Conservation (phyloP, 2,888 invertebrate genomes). For the Beris morrisii region DNA sequence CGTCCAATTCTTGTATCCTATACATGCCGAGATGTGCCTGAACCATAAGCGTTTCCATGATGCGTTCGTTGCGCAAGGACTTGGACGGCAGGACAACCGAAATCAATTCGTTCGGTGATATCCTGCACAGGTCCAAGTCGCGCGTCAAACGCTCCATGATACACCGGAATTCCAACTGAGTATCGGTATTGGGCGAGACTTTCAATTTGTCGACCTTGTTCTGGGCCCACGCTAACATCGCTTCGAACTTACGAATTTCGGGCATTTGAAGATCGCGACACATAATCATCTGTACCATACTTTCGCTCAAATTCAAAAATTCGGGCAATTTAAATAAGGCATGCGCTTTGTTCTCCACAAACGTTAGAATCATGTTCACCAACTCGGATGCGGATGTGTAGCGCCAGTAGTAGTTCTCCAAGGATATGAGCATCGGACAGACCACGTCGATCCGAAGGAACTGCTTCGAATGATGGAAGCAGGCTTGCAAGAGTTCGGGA, state of each 20-base stretch:
- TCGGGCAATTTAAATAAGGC: slow-evolving; percentile 82
- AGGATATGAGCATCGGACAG: slow-evolving; percentile 86
- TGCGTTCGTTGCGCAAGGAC: slow-evolving; percentile 88
- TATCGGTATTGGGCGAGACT: slow-evolving; percentile 78
- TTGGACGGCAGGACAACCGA: slow-evolving; percentile 91
- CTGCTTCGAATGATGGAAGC: slow-evolving; percentile 94
- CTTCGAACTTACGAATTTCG: slow-evolving; percentile 89
- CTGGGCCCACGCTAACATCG: slow-evolving; percentile 88
- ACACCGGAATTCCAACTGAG: slow-evolving; percentile 86
- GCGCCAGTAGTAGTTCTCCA: slow-evolving; percentile 95
- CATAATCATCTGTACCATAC: slow-evolving; percentile 94
- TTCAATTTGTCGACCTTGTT: slow-evolving; percentile 72
- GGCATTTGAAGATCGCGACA: slow-evolving; percentile 86
- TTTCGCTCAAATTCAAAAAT: slow-evolving; percentile 86
- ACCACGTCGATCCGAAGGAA: slow-evolving; percentile 90
- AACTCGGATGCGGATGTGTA: slow-evolving; percentile 92
- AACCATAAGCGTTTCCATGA: slow-evolving; percentile 88
- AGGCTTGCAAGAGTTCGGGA: slow-evolving; percentile 88
- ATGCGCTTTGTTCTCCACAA: slow-evolving; percentile 84
- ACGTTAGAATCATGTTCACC: slow-evolving; percentile 91
- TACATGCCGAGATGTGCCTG: slow-evolving; percentile 93
- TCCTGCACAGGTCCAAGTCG: slow-evolving; percentile 86
- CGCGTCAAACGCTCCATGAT: slow-evolving; percentile 89
- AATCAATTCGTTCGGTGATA: slow-evolving; percentile 89
- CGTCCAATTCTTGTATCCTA: slow-evolving; percentile 86